phyloP scores from a whole-genome alignment of 2,888 invertebrate species.

The Tenthredo scrophulariae region DNA sequence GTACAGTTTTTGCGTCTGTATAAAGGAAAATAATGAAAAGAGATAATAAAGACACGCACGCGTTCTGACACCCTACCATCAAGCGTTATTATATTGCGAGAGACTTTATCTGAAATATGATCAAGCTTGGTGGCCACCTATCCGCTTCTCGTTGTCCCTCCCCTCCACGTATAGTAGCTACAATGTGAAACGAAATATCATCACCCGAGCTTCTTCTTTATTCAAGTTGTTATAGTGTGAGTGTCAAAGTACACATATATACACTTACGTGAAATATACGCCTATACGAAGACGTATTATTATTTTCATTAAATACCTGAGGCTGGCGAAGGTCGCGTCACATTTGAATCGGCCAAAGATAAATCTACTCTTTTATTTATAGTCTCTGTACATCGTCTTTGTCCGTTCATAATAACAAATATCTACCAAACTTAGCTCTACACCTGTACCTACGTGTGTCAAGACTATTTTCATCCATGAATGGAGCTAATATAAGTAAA shows the following conservation, averaged over 20 bases:
- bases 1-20: not conserved
- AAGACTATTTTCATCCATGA: constrained; percentile 23
- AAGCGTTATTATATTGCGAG: not conserved
- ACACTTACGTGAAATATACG: not conserved
- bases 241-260: not conserved
- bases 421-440: not conserved
- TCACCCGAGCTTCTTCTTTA: constrained; percentile 17
- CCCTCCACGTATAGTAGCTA: not conserved
- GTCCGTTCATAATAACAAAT: not conserved
- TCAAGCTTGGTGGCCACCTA: constrained; percentile 23
- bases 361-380: constrained; percentile 13
- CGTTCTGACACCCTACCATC: constrained; percentile 36
- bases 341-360: constrained; percentile 5
- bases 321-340: constrained; percentile 20
- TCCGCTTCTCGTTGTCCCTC: not conserved
- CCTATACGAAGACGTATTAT: not conserved
- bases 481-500: not conserved
- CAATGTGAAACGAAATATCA: constrained; percentile 15
- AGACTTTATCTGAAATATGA: constrained; percentile 45
- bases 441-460: not conserved
- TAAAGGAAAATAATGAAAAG: constrained; percentile 2
- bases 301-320: not conserved
- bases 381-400: not conserved
- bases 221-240: not conserved
- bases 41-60: constrained; percentile 2